Evolutionary conservation across 1,140 invertebrate species (phyloP).

Genomic region (Platorchestia sp.): DNA sequence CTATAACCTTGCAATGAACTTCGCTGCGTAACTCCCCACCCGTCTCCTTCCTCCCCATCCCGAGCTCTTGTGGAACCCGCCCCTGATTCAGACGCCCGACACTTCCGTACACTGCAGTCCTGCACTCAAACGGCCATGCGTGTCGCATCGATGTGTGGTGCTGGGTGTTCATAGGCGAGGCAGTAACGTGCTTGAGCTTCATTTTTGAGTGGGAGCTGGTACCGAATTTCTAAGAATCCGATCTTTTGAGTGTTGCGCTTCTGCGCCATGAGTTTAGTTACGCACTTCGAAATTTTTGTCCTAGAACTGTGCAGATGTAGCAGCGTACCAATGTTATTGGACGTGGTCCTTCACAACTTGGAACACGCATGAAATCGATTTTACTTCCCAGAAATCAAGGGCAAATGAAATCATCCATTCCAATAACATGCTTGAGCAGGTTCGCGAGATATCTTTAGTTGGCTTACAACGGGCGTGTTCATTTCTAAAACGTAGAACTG

Average conservation of each 20-base stretch:
- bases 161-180: not conserved
- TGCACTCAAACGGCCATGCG: not conserved
- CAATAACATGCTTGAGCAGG: not conserved
- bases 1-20: conserved; percentile 16
- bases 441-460: not conserved
- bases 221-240: not conserved
- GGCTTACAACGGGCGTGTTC: too few relatives aligned
- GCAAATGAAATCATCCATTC: not conserved
- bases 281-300: not conserved
- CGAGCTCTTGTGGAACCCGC: not conserved
- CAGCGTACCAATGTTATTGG: not conserved
- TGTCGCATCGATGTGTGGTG: not conserved
- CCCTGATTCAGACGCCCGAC: not conserved
- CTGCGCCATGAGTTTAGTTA: not conserved
- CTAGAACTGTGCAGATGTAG: not conserved
- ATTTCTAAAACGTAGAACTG: too few relatives aligned
- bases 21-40: not conserved
- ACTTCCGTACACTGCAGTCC: not conserved
- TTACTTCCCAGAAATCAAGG: not conserved
- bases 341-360: not conserved
- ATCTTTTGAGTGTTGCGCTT: not conserved
- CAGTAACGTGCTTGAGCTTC: not conserved
- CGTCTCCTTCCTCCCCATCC: not conserved
- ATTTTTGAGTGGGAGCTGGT: not conserved
- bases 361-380: not conserved